These are phyloP conservation scores for Macrophya annulata DNA, from an alignment of 2,888 invertebrate genomes.

Conservation along the genomic window DNA sequence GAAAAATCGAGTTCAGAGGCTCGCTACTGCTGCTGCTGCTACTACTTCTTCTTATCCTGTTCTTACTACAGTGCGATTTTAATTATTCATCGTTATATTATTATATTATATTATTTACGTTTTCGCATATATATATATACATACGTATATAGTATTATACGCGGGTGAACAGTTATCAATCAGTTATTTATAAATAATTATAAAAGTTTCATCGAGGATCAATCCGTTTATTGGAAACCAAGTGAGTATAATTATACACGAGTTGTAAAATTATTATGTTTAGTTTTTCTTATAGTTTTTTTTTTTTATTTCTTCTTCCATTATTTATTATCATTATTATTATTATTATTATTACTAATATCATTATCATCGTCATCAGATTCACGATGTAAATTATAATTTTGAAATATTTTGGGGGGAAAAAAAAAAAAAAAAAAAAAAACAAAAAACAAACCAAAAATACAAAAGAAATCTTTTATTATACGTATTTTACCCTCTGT, in stretches of 20 bases:
- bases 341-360: too few species aligned
- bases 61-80: background rate
- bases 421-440: background rate
- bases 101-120: background rate
- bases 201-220: constrained; percentile 12
- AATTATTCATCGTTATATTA: background rate
- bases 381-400: background rate
- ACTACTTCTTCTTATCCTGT: background rate
- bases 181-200: background rate
- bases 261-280: too few species aligned
- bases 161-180: constrained; percentile 25
- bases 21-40: background rate
- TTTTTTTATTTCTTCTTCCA: background rate
- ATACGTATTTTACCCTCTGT: background rate
- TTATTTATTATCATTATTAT: too few species aligned
- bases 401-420: background rate
- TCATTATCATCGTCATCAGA: background rate
- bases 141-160: background rate
- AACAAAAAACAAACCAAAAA: too few species aligned
- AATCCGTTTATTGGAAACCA: background rate
- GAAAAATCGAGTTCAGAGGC: constrained; percentile 8
- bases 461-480: background rate
- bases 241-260: constrained; percentile 5
- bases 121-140: background rate
- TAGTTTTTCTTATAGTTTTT: background rate